Conservation (phyloP, 2,888 invertebrate species). For the Cheilosia variabilis region DNA sequence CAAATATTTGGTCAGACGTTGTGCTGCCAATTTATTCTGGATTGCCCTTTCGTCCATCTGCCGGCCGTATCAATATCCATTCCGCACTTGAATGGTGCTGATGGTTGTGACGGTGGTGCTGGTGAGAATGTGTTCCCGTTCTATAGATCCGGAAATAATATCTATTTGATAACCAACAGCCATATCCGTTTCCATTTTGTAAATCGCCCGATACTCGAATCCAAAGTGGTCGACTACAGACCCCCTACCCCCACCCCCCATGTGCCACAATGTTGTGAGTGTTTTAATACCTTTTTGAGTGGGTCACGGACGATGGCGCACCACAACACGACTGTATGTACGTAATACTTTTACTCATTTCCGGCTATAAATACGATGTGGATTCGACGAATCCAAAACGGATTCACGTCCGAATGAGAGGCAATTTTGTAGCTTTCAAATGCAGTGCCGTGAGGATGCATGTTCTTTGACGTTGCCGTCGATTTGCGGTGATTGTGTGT, state of each 20-base stretch:
- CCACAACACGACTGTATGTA: background rate
- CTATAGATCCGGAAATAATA: conserved; percentile 53
- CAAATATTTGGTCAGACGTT: conserved; percentile 59
- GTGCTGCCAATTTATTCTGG: conserved; percentile 22
- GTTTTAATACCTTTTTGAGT: conserved; percentile 32
- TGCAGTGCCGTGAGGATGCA: conserved; percentile 45
- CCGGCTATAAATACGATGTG: conserved; percentile 34
- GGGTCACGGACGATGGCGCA: conserved; percentile 46
- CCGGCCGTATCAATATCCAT: conserved; percentile 38
- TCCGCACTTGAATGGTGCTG: conserved; percentile 40
- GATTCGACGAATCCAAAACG: conserved; percentile 22
- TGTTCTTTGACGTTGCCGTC: background rate
- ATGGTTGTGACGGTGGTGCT: background rate
- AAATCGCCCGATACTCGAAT: conserved; percentile 43
- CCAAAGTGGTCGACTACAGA: background rate
- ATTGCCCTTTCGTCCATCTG: background rate
- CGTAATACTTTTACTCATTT: conserved; percentile 30
- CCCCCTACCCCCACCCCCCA: background rate
- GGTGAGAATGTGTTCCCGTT: background rate
- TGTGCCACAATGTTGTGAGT: conserved; percentile 16
- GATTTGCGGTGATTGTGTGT: conserved; percentile 27
- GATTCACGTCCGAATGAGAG: conserved; percentile 32
- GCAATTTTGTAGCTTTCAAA: conserved; percentile 53
- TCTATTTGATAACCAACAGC: conserved; percentile 68
- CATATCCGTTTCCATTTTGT: conserved; percentile 64